Conservation (phyloP, 2,113 vertebrate genomes). For the Nothocercus julius region DNA sequence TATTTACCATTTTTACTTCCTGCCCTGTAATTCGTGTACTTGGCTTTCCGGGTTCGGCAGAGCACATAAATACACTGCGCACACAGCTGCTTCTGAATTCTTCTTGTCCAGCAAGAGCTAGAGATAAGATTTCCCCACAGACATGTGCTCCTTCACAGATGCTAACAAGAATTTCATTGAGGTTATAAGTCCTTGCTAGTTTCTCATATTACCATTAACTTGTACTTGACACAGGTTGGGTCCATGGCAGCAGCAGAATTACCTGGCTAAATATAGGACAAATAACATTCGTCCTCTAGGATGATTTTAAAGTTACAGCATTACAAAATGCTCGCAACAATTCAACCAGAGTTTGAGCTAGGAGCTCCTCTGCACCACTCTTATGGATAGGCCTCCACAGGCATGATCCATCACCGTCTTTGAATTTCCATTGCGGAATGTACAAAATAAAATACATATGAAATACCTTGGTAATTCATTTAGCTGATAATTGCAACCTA, state of each 20-base stretch:
- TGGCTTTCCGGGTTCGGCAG: background rate
- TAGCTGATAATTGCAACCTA: background rate
- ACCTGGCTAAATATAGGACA: background rate
- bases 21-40: background rate
- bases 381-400: background rate
- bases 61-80: background rate
- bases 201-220: conserved; percentile 26
- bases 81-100: background rate
- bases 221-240: background rate
- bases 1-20: background rate
- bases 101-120: conserved; percentile 1
- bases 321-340: conserved; percentile 1
- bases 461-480: background rate
- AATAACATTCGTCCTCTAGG: background rate
- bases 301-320: conserved; percentile 14
- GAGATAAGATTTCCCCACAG: conserved; percentile 26
- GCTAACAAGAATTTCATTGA: conserved; percentile 17
- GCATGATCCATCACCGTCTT: background rate
- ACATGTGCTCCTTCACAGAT: background rate
- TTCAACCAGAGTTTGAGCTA: background rate
- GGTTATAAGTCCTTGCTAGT: background rate
- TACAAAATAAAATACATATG: background rate
- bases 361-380: background rate
- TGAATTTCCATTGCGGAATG: background rate
- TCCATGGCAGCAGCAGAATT: background rate